Base-by-base conservation (phyloP, 2,888 invertebrate species). In the Drosophila antonietae region DNA sequence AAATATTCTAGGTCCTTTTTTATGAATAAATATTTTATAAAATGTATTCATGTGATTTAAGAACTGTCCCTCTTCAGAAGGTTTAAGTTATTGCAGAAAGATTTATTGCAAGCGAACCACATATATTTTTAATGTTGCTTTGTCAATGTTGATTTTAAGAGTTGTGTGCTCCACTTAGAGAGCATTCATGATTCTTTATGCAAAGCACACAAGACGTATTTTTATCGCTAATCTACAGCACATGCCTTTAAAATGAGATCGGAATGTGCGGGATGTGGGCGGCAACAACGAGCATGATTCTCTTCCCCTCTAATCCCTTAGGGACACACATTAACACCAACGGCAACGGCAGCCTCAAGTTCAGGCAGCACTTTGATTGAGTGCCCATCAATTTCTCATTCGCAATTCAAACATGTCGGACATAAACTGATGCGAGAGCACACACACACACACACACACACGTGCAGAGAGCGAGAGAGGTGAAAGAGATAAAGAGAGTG, bases 311-410 rank as follows among this genome's bases (percentile, higher is more conserved):
- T 14, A 53, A 14, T 10, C 37, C 66, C 59, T 71, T 55, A 53
- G 80, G 80, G 67, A 85, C 68, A 58, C 66, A 72, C 70, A 88
- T 83, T 83, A 88, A 73, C 83, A 80, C 83, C 80, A 60, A 41
- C 15, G 55, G 23, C 31, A 28, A 20, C 5, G 63, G n/a, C 43
- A 31, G 61, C 58, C 51, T 51, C 55, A 68, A 51, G 70, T 58
- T 66, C 70, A 63, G 63, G 56, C 69, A 73, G 64, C 89, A 89
- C 86, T 82, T 88, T 86, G 86, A 86, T 89, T 88, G 86, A 86
- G 86, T 88, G 86, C 72, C 89, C 86, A 86, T 86, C 90, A 86
- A 86, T 86, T 88, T 77, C 86, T 85, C 88, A 89, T 85, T 85
- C 78, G 88, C 76, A 89, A 86, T 89, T 80, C 88, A 86, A 86